Percentiles rank a stretch among this genome's conserved stretches.
These are phyloP conservation scores for Pseudeuparius sepicola DNA, from an alignment of 2,888 invertebrate genomes.

Conservation along the genomic window DNA sequence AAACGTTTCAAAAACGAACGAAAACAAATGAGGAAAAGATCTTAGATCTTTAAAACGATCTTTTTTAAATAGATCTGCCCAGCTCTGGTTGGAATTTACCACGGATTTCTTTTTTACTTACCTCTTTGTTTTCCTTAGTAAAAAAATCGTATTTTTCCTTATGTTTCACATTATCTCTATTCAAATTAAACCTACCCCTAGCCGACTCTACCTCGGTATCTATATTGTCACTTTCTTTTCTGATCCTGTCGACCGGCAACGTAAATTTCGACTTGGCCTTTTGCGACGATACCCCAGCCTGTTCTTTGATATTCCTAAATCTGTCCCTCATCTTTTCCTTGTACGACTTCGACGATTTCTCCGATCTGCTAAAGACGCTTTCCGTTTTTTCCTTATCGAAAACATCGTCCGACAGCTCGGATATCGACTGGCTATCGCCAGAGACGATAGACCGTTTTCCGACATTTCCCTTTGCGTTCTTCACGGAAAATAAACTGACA, in stretches of 20 bases:
- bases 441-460: neutral
- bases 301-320: constrained; percentile 7
- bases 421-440: constrained; percentile 13
- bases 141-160: too few relatives aligned
- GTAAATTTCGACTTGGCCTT: neutral
- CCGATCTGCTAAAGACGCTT: constrained; percentile 10
- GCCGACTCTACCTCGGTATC: constrained; percentile 12
- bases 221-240: constrained; percentile 9
- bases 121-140: constrained; percentile 1
- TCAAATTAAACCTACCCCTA: constrained; percentile 4
- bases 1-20: too few relatives aligned
- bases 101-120: neutral
- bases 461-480: constrained; percentile 8
- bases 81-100: too few relatives aligned
- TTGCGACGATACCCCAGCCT: neutral
- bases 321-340: constrained; percentile 8
- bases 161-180: too few relatives aligned
- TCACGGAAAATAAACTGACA: constrained; percentile 15
- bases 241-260: constrained; percentile 7
- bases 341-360: constrained; percentile 2
- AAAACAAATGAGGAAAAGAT: too few relatives aligned
- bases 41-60: too few relatives aligned
- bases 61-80: too few relatives aligned
- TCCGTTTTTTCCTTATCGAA: constrained; percentile 6
- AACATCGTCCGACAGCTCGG: constrained; percentile 13